Conservation (phyloP, 2,888 invertebrate species). For the Hermaeophaga mercurialis region DNA sequence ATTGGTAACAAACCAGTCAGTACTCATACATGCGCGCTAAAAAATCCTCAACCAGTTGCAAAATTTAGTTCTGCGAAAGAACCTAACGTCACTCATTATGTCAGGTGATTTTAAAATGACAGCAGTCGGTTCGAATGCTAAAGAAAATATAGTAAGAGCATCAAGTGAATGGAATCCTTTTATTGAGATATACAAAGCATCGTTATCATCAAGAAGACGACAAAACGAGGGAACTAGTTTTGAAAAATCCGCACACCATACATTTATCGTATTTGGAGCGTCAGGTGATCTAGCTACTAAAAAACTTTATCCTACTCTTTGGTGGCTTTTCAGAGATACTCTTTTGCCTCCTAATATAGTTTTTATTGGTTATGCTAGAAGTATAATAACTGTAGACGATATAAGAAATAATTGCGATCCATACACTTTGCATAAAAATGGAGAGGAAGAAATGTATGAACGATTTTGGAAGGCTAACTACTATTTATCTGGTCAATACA, state of each 20-base stretch:
- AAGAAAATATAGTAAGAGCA: no score
- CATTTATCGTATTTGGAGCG: not conserved
- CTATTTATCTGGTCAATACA: slow-evolving; percentile 87
- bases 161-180: no score
- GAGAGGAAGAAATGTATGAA: slow-evolving; percentile 75
- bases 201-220: not conserved
- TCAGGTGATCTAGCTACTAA: slow-evolving; percentile 94
- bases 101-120: no score
- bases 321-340: slow-evolving; percentile 94
- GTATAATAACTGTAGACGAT: slow-evolving; percentile 75
- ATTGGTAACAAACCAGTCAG: no score
- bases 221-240: not conserved
- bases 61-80: no score
- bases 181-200: not conserved
- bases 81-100: no score
- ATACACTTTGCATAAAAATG: slow-evolving; percentile 82
- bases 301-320: slow-evolving; percentile 98
- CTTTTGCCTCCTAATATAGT: slow-evolving; percentile 84
- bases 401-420: slow-evolving; percentile 76
- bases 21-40: no score
- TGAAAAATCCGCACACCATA: not conserved
- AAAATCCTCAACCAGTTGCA: no score
- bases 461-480: slow-evolving; percentile 85
- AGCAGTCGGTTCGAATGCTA: no score
- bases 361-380: slow-evolving; percentile 94